Evolutionary conservation across 2,888 invertebrate genomes (phyloP), one percentile per base, ranked within the genome.

Genomic region (Oxyteleia sp.): DNA sequence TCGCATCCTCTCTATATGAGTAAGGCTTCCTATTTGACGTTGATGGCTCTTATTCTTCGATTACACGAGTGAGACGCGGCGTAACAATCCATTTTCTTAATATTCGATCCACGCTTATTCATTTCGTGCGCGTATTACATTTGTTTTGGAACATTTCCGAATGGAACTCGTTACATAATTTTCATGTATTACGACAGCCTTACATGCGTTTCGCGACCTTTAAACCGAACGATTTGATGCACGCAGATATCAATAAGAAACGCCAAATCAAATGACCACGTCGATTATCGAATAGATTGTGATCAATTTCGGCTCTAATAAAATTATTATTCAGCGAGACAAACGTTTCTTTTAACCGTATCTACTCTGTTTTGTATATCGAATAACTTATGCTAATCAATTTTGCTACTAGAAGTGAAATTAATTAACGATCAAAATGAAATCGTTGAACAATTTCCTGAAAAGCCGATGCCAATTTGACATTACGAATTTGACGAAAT

Each of bases 241-340:
- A 63, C 38, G 23, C 13, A 18, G 41, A n/a, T 43, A 63, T 45
- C 43, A 43, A 72, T 61, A 72, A 63, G 15, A 13, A 16, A 35
- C 45, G 45, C 41, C 26, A 63, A 75, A 55, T 63, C 55, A 35
- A 63, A 74, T 26, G 53, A 51, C 53, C 43, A 20, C 47, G 23
- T 47, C 57, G 66, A 66, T 68, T 59, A 61, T 69, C 69, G 13
- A 43, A 59, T 15, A 55, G 59, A 76, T 68, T 59, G 43, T 68
- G 76, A 15, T 51, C 35, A 32, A 32, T 68, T 49, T 43, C 23
- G 35, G 7, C 8, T 53, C 43, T 5, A 63, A 45, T 43, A 10
- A 45, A 49, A 57, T 41, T 23, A n/a, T 49, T 26, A 66, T 47
- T 15, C 51, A 15, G 16, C 13, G 10, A 38, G 0, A 7, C 13